Percentiles rank a stretch among this genome's conserved stretches.
Evolutionary conservation across 2,888 invertebrate genomes (phyloP).

Genomic region (Dasypogon diadema): DNA sequence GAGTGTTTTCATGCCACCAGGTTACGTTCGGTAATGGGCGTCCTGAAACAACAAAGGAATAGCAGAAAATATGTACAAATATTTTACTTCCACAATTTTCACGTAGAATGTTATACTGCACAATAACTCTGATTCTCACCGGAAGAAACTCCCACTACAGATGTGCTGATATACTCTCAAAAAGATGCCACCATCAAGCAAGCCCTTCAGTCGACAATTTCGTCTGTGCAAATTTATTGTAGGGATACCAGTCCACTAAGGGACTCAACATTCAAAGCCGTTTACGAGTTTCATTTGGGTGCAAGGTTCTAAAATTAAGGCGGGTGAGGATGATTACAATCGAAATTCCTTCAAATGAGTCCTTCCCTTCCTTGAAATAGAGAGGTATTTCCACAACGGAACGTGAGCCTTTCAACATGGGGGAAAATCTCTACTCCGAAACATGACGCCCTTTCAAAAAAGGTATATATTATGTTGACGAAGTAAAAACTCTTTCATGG

Average conservation of each 20-base stretch:
- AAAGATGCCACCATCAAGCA: not conserved
- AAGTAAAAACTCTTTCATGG: constrained; percentile 25
- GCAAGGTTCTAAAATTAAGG: not conserved
- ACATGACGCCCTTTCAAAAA: not conserved
- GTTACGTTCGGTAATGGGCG: constrained; percentile 75
- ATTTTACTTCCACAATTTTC: constrained; percentile 36
- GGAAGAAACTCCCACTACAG: not conserved
- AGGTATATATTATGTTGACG: constrained; percentile 3
- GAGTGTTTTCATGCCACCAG: constrained; percentile 77
- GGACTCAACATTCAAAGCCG: not conserved
- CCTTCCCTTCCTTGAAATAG: not conserved
- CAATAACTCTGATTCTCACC: not conserved
- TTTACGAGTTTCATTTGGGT: not conserved
- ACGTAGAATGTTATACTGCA: not conserved
- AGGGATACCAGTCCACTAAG: constrained; percentile 13
- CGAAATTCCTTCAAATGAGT: constrained; percentile 26
- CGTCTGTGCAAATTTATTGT: constrained; percentile 33
- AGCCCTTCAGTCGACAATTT: constrained; percentile 27
- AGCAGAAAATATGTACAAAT: constrained; percentile 39
- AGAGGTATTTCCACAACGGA: not conserved
- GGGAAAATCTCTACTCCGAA: constrained; percentile 2
- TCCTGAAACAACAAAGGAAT: constrained; percentile 68
- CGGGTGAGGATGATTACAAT: constrained; percentile 6
- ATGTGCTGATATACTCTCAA: not conserved
- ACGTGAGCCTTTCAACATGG: not conserved